These are phyloP conservation scores for Aphelocoma coerulescens DNA, from an alignment of 2,113 vertebrate species.

Conservation along the genomic window DNA sequence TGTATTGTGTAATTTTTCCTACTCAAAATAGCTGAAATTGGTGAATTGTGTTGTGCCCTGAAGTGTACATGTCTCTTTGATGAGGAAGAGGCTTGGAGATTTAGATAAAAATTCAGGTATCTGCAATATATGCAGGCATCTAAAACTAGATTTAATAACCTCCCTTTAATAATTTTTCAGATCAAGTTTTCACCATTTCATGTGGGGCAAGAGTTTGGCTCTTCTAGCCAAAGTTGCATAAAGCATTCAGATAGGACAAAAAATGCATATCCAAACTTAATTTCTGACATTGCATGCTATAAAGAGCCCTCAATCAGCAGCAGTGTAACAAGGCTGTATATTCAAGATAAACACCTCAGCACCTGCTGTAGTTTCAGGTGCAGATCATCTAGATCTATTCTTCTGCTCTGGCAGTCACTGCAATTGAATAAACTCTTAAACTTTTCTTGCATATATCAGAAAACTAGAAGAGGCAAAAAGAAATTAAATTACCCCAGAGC, in stretches of 20 bases:
- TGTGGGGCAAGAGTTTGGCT: neutral
- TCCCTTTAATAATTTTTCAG: neutral
- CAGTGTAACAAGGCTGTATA: neutral
- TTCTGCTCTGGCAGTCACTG: neutral
- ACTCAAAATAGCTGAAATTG: neutral
- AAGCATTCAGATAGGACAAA: neutral
- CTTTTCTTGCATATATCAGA: neutral
- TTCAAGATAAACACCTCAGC: neutral
- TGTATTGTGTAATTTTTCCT: neutral
- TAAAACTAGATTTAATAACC: neutral
- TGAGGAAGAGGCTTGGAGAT: neutral
- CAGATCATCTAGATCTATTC: neutral
- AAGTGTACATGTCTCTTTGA: neutral
- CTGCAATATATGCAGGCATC: neutral
- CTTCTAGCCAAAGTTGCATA: neutral
- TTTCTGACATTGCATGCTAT: neutral
- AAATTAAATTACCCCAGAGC: neutral
- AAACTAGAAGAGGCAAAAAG: neutral
- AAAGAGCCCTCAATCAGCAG: neutral
- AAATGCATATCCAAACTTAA: neutral
- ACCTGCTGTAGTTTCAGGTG: neutral
- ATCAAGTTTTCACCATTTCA: neutral
- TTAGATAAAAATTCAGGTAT: neutral
- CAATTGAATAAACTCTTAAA: neutral
- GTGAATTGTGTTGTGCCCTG: neutral